Percentiles rank a stretch among this genome's conserved stretches.
phyloP scores from a whole-genome alignment of 2,888 invertebrate species.

The Oeneis ivallda region DNA sequence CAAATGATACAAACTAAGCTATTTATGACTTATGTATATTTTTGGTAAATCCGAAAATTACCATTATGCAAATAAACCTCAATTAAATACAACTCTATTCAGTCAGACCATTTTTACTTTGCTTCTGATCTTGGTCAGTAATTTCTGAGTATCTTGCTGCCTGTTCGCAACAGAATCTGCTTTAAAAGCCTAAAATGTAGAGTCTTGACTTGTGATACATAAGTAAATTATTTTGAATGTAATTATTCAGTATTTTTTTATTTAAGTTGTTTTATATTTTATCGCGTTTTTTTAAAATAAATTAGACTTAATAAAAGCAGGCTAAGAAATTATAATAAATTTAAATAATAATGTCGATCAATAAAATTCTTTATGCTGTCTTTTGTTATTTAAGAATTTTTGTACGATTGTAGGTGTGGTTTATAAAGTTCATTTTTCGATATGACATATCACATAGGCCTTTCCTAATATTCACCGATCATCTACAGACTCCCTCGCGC shows the following conservation, averaged over 20 bases:
- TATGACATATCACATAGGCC: neutral
- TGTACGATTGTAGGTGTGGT: neutral
- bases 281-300: neutral
- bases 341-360: constrained; percentile 1
- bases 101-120: too few species aligned
- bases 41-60: neutral
- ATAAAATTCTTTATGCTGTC: neutral
- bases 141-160: too few species aligned
- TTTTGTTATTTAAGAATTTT: neutral
- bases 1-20: constrained; percentile 16
- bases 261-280: neutral
- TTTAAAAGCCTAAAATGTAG: too few species aligned
- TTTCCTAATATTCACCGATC: neutral
- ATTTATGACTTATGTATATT: constrained; percentile 6
- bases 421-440: neutral
- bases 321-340: constrained; percentile 3
- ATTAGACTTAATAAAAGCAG: neutral
- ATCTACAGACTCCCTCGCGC: too few species aligned
- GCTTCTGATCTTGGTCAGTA: too few species aligned
- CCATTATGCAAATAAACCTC: neutral
- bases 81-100: too few species aligned
- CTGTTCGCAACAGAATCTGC: too few species aligned
- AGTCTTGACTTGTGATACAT: too few species aligned
- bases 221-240: too few species aligned
- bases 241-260: too few species aligned